Conservation (phyloP, 2,113 vertebrate genomes). For the Elanoides forficatus region DNA sequence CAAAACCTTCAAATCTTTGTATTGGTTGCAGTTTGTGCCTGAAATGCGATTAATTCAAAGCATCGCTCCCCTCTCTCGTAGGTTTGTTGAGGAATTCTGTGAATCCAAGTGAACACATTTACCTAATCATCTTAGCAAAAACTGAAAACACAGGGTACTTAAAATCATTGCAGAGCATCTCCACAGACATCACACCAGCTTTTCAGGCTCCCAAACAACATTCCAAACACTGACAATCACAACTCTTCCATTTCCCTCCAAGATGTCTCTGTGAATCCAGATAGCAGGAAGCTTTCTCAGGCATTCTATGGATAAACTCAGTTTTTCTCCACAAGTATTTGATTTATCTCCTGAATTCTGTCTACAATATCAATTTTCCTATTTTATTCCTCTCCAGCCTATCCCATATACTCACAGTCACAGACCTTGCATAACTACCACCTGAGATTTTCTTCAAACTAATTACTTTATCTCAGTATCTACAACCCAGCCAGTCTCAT, state of each 20-base stretch:
- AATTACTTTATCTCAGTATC: neutral
- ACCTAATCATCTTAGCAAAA: neutral
- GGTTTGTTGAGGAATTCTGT: neutral
- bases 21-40: neutral
- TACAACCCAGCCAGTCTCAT: neutral
- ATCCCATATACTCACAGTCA: neutral
- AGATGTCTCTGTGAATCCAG: neutral
- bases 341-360: neutral
- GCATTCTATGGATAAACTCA: neutral
- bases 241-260: neutral
- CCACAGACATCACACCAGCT: neutral
- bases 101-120: neutral
- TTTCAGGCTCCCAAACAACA: neutral
- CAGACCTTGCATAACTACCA: neutral
- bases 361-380: neutral
- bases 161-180: neutral
- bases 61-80: neutral
- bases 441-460: neutral
- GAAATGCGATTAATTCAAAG: neutral
- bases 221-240: neutral
- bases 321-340: neutral
- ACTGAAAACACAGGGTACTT: neutral
- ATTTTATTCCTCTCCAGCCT: neutral
- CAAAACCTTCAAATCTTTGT: neutral
- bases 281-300: neutral